A percentile compares a stretch with the other conserved stretches of the same genome.
These are phyloP conservation scores for Montipora cactus DNA, from an alignment of 64 coral and sea anemone species.

Conservation along the genomic window DNA sequence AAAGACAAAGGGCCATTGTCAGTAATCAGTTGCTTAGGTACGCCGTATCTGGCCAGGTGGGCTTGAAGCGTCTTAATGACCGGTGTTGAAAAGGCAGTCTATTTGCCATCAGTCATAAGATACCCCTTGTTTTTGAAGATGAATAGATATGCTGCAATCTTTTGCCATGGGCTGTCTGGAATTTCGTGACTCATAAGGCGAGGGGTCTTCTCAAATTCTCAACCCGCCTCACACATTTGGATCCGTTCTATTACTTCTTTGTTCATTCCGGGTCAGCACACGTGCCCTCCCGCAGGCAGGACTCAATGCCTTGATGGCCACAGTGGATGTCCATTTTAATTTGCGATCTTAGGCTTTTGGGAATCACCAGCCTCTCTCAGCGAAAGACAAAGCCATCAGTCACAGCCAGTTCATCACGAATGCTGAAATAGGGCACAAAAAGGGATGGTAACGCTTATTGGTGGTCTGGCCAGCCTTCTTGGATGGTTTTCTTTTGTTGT, in stretches of 20 bases:
- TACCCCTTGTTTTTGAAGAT: neutral
- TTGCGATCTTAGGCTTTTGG: neutral
- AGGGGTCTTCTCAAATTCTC: neutral
- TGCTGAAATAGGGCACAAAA: neutral
- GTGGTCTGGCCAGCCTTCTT: neutral
- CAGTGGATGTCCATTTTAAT: neutral
- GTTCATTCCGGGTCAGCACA: slow-evolving; percentile 45
- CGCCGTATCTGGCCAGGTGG: slow-evolving; percentile 1
- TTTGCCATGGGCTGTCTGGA: slow-evolving; percentile 27
- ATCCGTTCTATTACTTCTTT: slow-evolving; percentile 33
- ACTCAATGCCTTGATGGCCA: neutral
- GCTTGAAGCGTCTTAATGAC: slow-evolving; percentile 8
- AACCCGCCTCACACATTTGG: slow-evolving; percentile 9
- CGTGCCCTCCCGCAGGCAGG: neutral
- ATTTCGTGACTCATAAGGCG: slow-evolving; percentile 24
- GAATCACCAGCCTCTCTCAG: too few relatives aligned
- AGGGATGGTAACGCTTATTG: neutral
- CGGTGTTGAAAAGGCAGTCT: neutral
- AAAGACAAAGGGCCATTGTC: slow-evolving; percentile 39
- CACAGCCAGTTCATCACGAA: neutral
- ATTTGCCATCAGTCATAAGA: slow-evolving; percentile 20
- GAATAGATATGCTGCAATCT: slow-evolving; percentile 25
- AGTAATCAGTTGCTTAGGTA: slow-evolving; percentile 8
- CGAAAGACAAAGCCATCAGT: neutral
- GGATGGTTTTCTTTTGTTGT: neutral